These are phyloP conservation scores for Microplitis demolitor DNA, from an alignment of 1,140 invertebrate genomes.

Conservation along the genomic window DNA sequence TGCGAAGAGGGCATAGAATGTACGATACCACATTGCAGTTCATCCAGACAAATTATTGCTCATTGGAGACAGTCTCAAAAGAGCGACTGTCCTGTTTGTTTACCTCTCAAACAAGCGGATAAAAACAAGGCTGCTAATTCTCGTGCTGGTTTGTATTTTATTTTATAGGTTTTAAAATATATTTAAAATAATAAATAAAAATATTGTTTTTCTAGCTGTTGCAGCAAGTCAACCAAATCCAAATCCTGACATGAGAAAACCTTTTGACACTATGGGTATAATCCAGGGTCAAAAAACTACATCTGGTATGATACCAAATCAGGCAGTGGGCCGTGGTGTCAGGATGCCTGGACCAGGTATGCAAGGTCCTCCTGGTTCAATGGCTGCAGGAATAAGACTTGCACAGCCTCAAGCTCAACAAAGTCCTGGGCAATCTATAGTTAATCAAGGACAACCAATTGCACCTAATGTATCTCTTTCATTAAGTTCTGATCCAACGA, in stretches of 20 bases:
- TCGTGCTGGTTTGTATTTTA: conserved; percentile 57
- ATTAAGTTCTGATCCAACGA: conserved; percentile 63
- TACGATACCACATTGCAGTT: conserved; percentile 94
- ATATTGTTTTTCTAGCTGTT: conserved; percentile 38
- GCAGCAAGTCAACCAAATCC: conserved; percentile 59
- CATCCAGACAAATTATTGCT: conserved; percentile 96
- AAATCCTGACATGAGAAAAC: conserved; percentile 76
- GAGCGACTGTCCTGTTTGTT: conserved; percentile 95
- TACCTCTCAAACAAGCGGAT: conserved; percentile 94
- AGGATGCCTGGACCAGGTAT: conserved; percentile 57
- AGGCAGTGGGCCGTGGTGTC: conserved; percentile 47
- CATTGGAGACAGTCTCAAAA: conserved; percentile 99
- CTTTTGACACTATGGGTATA: conserved; percentile 80
- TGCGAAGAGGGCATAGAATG: conserved; percentile 94
- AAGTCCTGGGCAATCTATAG: conserved; percentile 49
- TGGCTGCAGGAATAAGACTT: conserved; percentile 53
- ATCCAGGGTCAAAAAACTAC: conserved; percentile 70
- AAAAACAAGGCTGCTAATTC: conserved; percentile 71
- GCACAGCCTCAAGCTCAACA: conserved; percentile 58
- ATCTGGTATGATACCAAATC: conserved; percentile 59
- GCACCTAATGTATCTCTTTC: conserved; percentile 68
- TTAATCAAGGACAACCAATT: conserved; percentile 52
- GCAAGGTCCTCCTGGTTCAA: conserved; percentile 56
- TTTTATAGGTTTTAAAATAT: conserved; percentile 9
- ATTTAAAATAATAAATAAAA: background rate